Base-by-base conservation (phyloP, 2,888 invertebrate species). In the Drosophila pseudotalamancana region DNA sequence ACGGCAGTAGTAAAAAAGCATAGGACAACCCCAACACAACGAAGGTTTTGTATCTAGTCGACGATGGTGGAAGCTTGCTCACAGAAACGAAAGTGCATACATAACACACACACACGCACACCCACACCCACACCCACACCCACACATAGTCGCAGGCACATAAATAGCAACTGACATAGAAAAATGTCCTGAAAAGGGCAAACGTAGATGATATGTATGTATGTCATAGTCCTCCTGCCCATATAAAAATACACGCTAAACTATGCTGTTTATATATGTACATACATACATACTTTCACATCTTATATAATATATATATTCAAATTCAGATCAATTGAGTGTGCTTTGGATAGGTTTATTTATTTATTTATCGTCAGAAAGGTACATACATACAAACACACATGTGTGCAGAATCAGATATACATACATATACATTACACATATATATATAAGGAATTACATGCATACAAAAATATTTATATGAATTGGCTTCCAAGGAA, bases 381-480 rank as follows among this genome's bases (percentile, higher is more conserved):
- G 27, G 27, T 63, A 60, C 29, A 56, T 63, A 50, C 21, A 51
- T 21, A 37, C 11, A n/a, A 42, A 25, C 9, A 43, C 18, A 43
- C 18, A 31, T 31, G 43, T 16, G 39, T 40, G 31, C 49, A 70
- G 37, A 46, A 49, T 43, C 23, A 63, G 21, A 18, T 64, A 60
- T 43, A 70, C 31, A 48, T 67, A 16, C 9, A 39, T 21, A 55
- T 60, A 42, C 16, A 54, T 45, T 34, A 14, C n/a, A 16, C 4
- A 32, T 29, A 43, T 25, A 19, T 49, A 23, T 56, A 65, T 70
- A 62, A 21, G 59, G 49, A 67, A 51, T 67, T 56, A 82, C 75
- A 77, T 77, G 77, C 79, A 77, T 77, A 77, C 59, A 77, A 77
- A 77, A 77, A 77, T 77, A 77, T 81, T 53, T 55, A 63, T 71